phyloP scores from a whole-genome alignment of 1,140 invertebrate species.

The Carposina sasakii region DNA sequence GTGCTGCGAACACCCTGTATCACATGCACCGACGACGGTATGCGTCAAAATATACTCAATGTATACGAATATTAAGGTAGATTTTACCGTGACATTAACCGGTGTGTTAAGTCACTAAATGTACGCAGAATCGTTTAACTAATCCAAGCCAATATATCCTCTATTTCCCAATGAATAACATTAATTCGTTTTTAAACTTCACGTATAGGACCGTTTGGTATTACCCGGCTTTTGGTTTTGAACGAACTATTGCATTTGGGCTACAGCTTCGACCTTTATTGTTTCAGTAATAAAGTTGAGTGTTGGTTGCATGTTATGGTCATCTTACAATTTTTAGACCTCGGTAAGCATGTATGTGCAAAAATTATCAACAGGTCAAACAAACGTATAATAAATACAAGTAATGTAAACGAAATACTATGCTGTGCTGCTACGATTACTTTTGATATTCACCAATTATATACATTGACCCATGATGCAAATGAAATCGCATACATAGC shows the following conservation, averaged over 20 bases:
- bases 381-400: too few relatives aligned
- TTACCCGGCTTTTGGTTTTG: constrained; percentile 17
- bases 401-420: too few relatives aligned
- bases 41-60: constrained; percentile 22
- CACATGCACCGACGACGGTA: constrained; percentile 3
- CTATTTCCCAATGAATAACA: constrained; percentile 66
- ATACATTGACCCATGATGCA: too few relatives aligned
- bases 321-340: not conserved
- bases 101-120: constrained; percentile 19
- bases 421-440: too few relatives aligned
- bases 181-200: constrained; percentile 61
- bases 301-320: constrained; percentile 10
- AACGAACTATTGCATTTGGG: not conserved
- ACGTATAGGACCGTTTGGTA: constrained; percentile 43
- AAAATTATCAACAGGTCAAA: too few relatives aligned
- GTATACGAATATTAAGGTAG: constrained; percentile 4
- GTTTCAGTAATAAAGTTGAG: constrained; percentile 14
- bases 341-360: too few relatives aligned
- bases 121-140: constrained; percentile 52
- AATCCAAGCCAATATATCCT: constrained; percentile 68
- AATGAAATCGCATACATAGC: too few relatives aligned
- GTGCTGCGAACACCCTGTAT: constrained; percentile 18
- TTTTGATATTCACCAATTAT: too few relatives aligned
- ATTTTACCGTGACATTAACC: constrained; percentile 10
- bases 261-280: constrained; percentile 22